A percentile compares a stretch with the other conserved stretches of the same genome.
These are phyloP conservation scores for Psittacula derbiana DNA, from an alignment of 2,797 vertebrate genomes.

Conservation along the genomic window DNA sequence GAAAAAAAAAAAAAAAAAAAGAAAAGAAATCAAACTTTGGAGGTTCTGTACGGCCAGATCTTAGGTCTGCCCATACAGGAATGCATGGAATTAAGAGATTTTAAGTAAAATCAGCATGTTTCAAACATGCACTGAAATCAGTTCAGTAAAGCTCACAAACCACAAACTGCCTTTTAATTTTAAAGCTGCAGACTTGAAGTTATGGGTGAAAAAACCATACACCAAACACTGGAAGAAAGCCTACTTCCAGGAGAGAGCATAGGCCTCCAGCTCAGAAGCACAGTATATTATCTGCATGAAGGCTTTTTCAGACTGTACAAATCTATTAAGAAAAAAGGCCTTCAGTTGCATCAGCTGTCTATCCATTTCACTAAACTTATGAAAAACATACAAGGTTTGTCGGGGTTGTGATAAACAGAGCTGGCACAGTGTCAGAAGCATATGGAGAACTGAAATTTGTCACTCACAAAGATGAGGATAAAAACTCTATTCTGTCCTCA, in stretches of 20 bases:
- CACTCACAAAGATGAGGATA: background rate
- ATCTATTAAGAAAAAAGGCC: background rate
- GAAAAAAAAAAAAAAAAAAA: too few relatives aligned
- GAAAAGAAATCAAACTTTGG: background rate
- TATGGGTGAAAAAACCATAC: background rate
- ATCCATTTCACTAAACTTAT: background rate
- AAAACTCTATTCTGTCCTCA: background rate
- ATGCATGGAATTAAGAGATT: background rate
- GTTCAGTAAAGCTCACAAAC: background rate
- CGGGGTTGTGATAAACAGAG: background rate
- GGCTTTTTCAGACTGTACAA: background rate
- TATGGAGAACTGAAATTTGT: background rate
- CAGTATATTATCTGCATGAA: accelerated
- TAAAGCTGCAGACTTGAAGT: background rate
- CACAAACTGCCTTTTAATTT: background rate
- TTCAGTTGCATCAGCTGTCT: background rate
- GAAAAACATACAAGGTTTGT: background rate
- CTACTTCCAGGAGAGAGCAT: accelerated
- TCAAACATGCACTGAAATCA: background rate
- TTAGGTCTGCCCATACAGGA: background rate
- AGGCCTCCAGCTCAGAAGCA: background rate
- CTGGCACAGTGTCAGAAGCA: background rate
- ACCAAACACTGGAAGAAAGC: background rate
- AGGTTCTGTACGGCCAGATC: background rate
- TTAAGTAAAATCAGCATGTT: background rate